Percentiles rank a stretch among this genome's conserved stretches.
phyloP scores from a whole-genome alignment of 2,113 vertebrate species.

The Pica pica region DNA sequence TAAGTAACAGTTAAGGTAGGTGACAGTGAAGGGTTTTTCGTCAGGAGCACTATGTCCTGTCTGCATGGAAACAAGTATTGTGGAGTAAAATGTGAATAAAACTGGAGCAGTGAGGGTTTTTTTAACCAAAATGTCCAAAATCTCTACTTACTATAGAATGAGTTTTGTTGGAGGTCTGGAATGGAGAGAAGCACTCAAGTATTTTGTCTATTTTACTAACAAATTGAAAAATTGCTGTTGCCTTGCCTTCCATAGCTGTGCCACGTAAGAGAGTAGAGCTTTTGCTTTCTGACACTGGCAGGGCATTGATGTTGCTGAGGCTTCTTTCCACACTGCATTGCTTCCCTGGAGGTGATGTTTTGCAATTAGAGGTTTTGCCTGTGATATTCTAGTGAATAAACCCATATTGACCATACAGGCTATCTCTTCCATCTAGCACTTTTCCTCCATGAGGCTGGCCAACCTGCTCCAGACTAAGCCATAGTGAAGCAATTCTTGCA shows the following conservation, averaged over 20 bases:
- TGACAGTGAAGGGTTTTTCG: background rate
- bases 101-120: accelerated
- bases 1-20: background rate
- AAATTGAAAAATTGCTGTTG: background rate
- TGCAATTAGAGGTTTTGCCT: background rate
- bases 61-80: background rate
- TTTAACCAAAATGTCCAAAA: background rate
- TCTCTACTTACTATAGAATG: background rate
- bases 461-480: background rate
- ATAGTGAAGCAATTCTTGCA: background rate
- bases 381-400: background rate
- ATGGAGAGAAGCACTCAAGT: background rate
- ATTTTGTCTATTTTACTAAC: background rate
- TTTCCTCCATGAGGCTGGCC: background rate
- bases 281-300: background rate
- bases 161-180: background rate
- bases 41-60: background rate
- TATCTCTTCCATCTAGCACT: background rate
- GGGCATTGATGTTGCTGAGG: background rate
- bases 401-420: accelerated
- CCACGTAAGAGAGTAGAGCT: background rate
- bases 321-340: background rate
- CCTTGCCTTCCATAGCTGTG: background rate
- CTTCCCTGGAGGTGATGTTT: background rate
- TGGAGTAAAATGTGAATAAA: background rate